phyloP scores from a whole-genome alignment of 2,888 invertebrate species.

The Dasypogon diadema region DNA sequence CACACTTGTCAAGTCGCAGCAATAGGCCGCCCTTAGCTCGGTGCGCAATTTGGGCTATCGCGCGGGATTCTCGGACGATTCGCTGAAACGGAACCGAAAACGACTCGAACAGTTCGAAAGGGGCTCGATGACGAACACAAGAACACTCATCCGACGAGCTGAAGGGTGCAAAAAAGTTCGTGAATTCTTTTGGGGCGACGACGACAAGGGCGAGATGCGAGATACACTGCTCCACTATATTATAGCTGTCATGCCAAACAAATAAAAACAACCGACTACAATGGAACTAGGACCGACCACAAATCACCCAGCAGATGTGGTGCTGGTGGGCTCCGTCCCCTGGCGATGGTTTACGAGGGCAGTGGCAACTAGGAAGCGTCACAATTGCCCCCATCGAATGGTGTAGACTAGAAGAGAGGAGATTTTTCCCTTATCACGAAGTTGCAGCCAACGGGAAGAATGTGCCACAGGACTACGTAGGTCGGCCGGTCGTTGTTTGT shows the following conservation, averaged over 20 bases:
- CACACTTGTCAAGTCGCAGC: background rate
- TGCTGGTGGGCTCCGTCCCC: background rate
- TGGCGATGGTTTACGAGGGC: background rate
- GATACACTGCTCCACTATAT: background rate
- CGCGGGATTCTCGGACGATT: background rate
- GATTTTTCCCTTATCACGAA: constrained; percentile 5
- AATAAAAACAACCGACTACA: background rate
- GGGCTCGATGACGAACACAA: background rate
- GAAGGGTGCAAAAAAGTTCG: background rate
- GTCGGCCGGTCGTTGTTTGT: background rate
- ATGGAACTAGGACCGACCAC: background rate
- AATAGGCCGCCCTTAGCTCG: too few species aligned
- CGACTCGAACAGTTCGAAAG: background rate
- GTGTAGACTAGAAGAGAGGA: background rate
- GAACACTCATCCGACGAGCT: background rate
- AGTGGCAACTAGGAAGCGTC: background rate
- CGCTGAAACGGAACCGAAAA: background rate
- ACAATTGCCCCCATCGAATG: background rate
- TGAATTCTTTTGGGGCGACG: background rate
- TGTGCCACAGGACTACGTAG: background rate
- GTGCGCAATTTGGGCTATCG: background rate
- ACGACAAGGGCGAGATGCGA: background rate
- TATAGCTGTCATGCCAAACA: background rate
- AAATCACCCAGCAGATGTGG: constrained; percentile 12
- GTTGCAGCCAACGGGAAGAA: background rate